phyloP scores from a whole-genome alignment of 2,888 invertebrate species.

The Azorinus chamasolen region DNA sequence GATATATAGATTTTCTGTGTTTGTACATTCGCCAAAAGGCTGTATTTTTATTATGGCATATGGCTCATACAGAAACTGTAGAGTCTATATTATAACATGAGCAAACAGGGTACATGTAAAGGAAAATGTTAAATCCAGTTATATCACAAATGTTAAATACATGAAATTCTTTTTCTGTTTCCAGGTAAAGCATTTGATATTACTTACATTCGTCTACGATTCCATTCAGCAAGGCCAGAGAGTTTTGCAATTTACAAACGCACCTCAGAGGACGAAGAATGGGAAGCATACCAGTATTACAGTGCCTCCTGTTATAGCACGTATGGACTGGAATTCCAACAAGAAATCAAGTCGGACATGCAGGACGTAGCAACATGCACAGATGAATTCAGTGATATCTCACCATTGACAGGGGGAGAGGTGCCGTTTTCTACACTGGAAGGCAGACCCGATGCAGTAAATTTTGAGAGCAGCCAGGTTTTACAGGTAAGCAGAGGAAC shows the following conservation, averaged over 20 bases:
- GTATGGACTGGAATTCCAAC: slow-evolving; percentile 90
- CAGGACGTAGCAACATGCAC: slow-evolving; percentile 98
- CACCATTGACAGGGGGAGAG: slow-evolving; percentile 97
- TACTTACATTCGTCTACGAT: slow-evolving; percentile 97
- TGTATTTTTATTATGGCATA: too few relatives aligned
- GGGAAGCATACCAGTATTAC: slow-evolving; percentile 88
- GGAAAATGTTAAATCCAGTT: too few relatives aligned
- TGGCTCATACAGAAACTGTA: too few relatives aligned
- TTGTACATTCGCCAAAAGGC: too few relatives aligned
- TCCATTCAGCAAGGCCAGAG: slow-evolving; percentile 98
- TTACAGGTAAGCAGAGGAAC: slow-evolving; percentile 95
- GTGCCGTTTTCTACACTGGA: slow-evolving; percentile 98
- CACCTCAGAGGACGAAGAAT: slow-evolving; percentile 89
- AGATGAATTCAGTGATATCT: slow-evolving; percentile 99
- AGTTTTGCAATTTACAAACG: slow-evolving; percentile 98
- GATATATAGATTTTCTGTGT: too few relatives aligned
- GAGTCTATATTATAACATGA: too few relatives aligned
- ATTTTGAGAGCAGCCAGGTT: slow-evolving; percentile 95
- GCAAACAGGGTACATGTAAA: too few relatives aligned
- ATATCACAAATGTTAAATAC: too few relatives aligned
- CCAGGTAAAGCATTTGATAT: slow-evolving; percentile 98
- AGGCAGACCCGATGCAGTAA: slow-evolving; percentile 96
- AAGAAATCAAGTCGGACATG: slow-evolving; percentile 90
- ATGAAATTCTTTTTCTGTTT: slow-evolving; percentile 78
- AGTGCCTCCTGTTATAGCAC: slow-evolving; percentile 97